These are phyloP conservation scores for Furnarius figulus DNA, from an alignment of 2,113 vertebrate genomes.

Conservation along the genomic window DNA sequence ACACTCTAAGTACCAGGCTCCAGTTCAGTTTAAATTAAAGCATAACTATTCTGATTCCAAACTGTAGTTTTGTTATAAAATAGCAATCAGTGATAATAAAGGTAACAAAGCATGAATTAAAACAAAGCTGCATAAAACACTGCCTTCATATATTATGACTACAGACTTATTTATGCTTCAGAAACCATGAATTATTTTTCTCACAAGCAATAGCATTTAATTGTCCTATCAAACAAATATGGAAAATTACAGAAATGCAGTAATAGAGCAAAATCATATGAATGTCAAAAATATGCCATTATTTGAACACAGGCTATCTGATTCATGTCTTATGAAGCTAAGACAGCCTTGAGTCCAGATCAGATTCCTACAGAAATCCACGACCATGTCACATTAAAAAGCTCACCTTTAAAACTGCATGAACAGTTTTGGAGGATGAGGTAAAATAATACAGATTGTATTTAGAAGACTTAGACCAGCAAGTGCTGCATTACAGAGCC, in stretches of 20 bases:
- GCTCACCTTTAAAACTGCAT: neutral
- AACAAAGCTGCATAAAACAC: neutral
- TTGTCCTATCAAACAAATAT: neutral
- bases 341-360: neutral
- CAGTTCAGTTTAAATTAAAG: neutral
- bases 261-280: neutral
- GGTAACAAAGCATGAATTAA: neutral
- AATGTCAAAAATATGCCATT: neutral
- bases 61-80: neutral
- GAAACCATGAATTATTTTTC: neutral
- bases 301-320: neutral
- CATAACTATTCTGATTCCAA: neutral
- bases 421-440: neutral
- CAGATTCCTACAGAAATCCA: neutral
- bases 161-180: neutral
- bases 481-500: neutral
- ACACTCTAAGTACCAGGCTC: neutral
- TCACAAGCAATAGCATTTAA: neutral
- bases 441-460: neutral
- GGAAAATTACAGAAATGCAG: neutral
- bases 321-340: neutral
- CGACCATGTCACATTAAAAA: neutral
- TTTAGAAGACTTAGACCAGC: neutral
- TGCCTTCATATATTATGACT: neutral
- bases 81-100: neutral